Evolutionary conservation across 2,113 vertebrate genomes (phyloP).

Genomic region (Arvicanthis niloticus): DNA sequence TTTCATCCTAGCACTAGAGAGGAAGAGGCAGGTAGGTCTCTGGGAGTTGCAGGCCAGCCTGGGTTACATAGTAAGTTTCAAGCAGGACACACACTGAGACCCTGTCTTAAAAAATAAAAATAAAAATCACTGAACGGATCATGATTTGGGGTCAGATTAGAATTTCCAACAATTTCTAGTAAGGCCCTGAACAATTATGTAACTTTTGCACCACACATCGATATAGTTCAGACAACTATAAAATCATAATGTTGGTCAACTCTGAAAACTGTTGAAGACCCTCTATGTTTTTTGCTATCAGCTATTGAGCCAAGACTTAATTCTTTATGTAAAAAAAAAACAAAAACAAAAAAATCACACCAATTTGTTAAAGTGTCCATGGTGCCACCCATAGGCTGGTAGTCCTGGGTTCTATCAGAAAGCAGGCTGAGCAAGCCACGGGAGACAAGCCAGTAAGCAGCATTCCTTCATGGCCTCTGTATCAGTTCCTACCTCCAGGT

Average conservation of each 20-base stretch:
- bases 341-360: not conserved
- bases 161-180: not conserved
- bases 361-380: not conserved
- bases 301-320: not conserved
- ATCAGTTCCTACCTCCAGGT: too few species aligned
- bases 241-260: not conserved
- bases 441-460: too few species aligned
- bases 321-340: not conserved
- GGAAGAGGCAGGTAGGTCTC: not conserved
- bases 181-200: not conserved
- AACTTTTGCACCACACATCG: not conserved
- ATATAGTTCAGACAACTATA: not conserved
- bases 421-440: too few species aligned
- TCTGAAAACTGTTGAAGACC: not conserved
- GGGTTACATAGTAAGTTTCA: not conserved
- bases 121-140: not conserved
- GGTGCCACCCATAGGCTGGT: too few species aligned
- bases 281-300: not conserved
- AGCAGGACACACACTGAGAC: not conserved
- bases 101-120: not conserved
- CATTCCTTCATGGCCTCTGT: too few species aligned
- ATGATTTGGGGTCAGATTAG: not conserved
- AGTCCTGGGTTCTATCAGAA: too few species aligned
- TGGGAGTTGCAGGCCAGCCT: not conserved
- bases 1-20: not conserved